Evolutionary conservation across 2,113 vertebrate species (phyloP).

Genomic region (Erpornis zantholeuca): DNA sequence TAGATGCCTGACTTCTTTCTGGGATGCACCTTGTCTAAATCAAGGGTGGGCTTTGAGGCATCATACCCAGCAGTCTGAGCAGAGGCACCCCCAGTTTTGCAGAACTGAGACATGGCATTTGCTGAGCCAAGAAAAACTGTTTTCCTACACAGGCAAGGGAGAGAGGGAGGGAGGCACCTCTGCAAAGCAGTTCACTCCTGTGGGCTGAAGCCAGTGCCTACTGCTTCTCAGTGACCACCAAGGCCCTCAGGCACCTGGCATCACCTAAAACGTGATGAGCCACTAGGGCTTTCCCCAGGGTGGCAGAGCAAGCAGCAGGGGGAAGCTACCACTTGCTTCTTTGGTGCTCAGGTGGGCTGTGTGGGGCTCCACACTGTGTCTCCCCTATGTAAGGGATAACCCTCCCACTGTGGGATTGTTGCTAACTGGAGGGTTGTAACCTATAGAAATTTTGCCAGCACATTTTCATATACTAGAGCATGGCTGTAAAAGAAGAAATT

Average conservation of each 20-base stretch:
- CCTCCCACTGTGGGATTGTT: fast-evolving
- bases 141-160: neutral
- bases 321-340: neutral
- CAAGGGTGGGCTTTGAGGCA: neutral
- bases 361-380: neutral
- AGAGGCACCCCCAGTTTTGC: neutral
- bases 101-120: neutral
- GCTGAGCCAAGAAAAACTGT: neutral
- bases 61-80: neutral
- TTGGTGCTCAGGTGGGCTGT: fast-evolving
- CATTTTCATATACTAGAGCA: neutral
- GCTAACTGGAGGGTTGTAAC: neutral
- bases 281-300: neutral
- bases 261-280: neutral
- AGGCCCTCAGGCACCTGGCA: neutral
- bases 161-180: neutral
- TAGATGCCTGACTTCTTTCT: neutral
- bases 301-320: fast-evolving
- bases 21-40: neutral
- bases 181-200: neutral
- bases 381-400: neutral
- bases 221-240: neutral
- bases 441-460: neutral
- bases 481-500: slow-evolving; percentile 27
- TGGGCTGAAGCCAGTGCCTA: neutral